phyloP scores from a whole-genome alignment of 1,140 invertebrate species.

The Brachionus plicatilis region DNA sequence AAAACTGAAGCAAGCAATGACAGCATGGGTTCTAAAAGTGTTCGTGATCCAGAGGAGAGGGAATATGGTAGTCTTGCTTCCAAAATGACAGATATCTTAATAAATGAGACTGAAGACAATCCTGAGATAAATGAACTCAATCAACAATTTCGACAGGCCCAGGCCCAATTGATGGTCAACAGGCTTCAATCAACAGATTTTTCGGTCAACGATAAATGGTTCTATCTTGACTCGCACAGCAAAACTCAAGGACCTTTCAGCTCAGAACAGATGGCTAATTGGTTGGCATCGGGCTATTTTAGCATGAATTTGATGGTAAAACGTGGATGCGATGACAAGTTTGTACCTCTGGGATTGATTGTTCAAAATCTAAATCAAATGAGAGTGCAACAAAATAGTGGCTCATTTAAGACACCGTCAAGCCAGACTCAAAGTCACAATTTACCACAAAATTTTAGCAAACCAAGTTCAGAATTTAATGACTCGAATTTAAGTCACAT shows the following conservation, averaged over 20 bases:
- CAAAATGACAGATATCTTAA: not conserved
- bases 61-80: not conserved
- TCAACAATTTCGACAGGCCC: not conserved
- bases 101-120: not conserved
- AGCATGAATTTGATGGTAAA: constrained; percentile 27
- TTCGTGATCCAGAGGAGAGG: not conserved
- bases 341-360: constrained; percentile 9
- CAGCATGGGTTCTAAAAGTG: not conserved
- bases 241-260: constrained; percentile 23
- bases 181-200: not conserved
- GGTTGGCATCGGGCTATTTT: constrained; percentile 37
- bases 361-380: constrained; percentile 18
- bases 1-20: not conserved
- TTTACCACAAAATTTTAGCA: not conserved
- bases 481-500: not conserved
- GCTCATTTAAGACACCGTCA: not conserved
- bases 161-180: not conserved
- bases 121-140: not conserved
- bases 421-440: not conserved
- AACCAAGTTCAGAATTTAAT: not conserved
- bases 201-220: constrained; percentile 45
- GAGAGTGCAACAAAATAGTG: not conserved
- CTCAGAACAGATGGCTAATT: constrained; percentile 27
- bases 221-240: constrained; percentile 16
- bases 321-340: constrained; percentile 12